These are phyloP conservation scores for Ellobium chinense DNA, from an alignment of 2,888 invertebrate species.

Conservation along the genomic window DNA sequence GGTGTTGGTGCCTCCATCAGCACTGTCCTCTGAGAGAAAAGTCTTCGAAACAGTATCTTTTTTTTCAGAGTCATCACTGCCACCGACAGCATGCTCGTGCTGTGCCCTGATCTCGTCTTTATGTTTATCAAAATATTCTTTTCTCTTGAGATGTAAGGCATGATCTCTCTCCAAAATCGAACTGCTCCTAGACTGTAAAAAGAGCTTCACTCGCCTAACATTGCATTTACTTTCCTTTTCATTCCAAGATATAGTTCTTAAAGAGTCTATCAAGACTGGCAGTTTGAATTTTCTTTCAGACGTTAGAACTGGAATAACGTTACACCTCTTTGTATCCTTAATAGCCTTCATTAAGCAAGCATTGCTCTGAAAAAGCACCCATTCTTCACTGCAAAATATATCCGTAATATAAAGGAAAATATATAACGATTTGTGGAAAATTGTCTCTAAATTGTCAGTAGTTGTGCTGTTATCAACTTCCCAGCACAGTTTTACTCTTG, in stretches of 20 bases:
- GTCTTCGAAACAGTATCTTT: too few relatives aligned
- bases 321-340: background rate
- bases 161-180: background rate
- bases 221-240: background rate
- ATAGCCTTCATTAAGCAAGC: background rate
- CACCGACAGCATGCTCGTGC: background rate
- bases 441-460: background rate
- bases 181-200: background rate
- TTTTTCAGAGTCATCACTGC: too few relatives aligned
- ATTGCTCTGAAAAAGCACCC: background rate
- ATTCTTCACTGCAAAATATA: background rate
- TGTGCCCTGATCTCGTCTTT: background rate
- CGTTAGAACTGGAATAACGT: background rate
- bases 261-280: background rate
- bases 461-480: background rate
- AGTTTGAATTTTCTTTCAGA: background rate
- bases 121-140: background rate
- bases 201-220: background rate
- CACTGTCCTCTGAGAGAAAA: too few relatives aligned
- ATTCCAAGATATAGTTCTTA: background rate
- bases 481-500: background rate
- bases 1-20: too few relatives aligned
- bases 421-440: background rate
- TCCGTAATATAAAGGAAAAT: constrained; percentile 1
- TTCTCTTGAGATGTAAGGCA: background rate